These are phyloP conservation scores for Aegithalos caudatus DNA, from an alignment of 2,113 vertebrate genomes.

Conservation along the genomic window DNA sequence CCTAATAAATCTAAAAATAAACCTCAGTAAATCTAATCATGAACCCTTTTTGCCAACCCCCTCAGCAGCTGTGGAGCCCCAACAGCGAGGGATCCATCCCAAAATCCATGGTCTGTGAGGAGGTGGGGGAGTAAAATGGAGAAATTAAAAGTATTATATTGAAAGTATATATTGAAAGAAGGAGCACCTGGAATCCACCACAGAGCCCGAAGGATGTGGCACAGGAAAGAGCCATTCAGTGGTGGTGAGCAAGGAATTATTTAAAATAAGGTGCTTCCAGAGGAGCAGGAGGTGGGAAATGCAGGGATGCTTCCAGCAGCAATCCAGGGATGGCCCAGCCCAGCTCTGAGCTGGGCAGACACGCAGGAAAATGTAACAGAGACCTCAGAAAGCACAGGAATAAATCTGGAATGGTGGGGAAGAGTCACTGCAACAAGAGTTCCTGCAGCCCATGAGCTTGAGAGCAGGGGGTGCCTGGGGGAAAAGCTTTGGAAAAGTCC, in stretches of 20 bases:
- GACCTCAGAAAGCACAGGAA: not conserved
- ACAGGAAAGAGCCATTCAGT: not conserved
- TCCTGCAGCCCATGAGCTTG: fast-evolving
- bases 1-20: not conserved
- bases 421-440: fast-evolving
- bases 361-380: not conserved
- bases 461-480: not conserved
- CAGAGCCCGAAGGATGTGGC: fast-evolving
- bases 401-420: not conserved
- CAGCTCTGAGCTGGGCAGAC: not conserved
- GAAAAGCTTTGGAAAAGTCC: not conserved
- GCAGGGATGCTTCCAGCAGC: not conserved
- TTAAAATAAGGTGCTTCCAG: not conserved
- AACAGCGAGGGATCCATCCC: not conserved
- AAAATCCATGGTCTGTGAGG: fast-evolving
- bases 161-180: too few relatives aligned
- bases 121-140: not conserved
- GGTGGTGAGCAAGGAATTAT: not conserved
- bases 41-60: not conserved
- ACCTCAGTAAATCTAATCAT: not conserved
- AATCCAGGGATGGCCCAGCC: not conserved
- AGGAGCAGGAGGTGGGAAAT: not conserved
- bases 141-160: not conserved
- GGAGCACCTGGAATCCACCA: not conserved
- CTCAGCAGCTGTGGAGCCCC: not conserved